Base-by-base conservation (phyloP, 2,888 invertebrate genomes). In the Patella ulyssiponensis region DNA sequence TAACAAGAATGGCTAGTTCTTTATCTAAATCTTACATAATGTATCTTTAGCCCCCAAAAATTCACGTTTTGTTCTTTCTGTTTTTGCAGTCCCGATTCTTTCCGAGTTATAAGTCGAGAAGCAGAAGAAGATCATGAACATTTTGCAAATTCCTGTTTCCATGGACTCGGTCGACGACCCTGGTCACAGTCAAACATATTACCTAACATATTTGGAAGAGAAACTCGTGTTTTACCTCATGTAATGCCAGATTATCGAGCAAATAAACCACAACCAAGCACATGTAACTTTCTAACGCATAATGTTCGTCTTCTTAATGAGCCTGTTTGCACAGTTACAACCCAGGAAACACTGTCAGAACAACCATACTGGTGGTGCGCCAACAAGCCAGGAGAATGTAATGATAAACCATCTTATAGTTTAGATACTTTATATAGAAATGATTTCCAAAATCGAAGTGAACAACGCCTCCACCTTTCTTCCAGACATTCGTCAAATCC, bases 321-420 rank as follows among this genome's bases (percentile, higher is more conserved):
- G 72, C 91, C 91, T 17, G 84, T 91, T 20, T 90, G 91, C 81
- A 84, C 86, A 80, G 90, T 91, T 3, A 82, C 85, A 77, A 90
- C 90, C 23, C 79, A 82, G 14, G 78, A 79, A 23, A 84, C 86
- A 53, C 81, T 82, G 23, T 76, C 80, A 54, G 88, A 88, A 58
- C 87, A 89, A 77, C 51, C 80, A 7, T 76, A 81, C 33, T 90
- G 90, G 90, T 90, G 90, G 90, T 89, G 89, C n/a, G 79, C 85
- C 53, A 74, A 87, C 51, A 80, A 84, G 53, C 84, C 85, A 14
- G 74, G 82, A 73, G 87, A 85, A 70, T 83, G 86, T 15, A 81
- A 86, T 9, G 69, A 82, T 3, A 79, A 83, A n/a, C 87, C 88
- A n/a, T 82, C 83, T n/a, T 81, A 86, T 76, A 87, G 88, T 54